phyloP scores from a whole-genome alignment of 92 coral and sea anemone species.

The Blastomussa wellsi region DNA sequence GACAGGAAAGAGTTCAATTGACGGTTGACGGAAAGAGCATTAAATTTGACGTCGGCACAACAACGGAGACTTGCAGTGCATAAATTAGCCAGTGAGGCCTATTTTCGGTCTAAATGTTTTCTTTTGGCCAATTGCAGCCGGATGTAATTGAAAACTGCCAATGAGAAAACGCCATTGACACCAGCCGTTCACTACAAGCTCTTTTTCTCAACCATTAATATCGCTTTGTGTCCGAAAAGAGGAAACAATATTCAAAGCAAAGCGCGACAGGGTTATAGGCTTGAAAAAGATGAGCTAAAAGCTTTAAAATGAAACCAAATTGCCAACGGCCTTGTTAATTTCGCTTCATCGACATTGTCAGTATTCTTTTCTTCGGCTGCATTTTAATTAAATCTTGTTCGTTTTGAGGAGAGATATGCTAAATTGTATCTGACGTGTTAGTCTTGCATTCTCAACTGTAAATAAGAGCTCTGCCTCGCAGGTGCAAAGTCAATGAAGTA shows the following conservation, averaged over 20 bases:
- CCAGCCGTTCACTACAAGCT: slow-evolving; percentile 7
- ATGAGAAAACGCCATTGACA: neutral
- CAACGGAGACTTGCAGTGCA: neutral
- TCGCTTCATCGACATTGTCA: neutral
- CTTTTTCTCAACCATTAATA: neutral
- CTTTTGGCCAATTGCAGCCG: slow-evolving; percentile 10
- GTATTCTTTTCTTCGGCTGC: neutral
- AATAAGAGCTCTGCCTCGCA: neutral
- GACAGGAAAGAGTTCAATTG: neutral
- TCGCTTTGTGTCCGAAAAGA: neutral
- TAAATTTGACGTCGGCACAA: slow-evolving; percentile 19
- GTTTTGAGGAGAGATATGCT: neutral
- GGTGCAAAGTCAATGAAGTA: slow-evolving; percentile 6
- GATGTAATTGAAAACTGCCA: slow-evolving; percentile 27
- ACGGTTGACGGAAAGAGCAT: neutral
- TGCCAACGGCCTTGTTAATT: neutral
- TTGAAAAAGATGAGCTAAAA: neutral
- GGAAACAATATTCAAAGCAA: neutral
- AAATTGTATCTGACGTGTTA: slow-evolving; percentile 5
- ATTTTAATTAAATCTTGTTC: slow-evolving; percentile 7
- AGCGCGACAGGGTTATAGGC: neutral
- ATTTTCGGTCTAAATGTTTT: slow-evolving; percentile 30
- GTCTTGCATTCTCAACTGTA: neutral
- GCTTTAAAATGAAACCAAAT: neutral
- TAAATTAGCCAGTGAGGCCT: slow-evolving; percentile 32